Evolutionary conservation across 2,888 invertebrate genomes (phyloP).

Genomic region (Lepeophtheirus nordmannii): DNA sequence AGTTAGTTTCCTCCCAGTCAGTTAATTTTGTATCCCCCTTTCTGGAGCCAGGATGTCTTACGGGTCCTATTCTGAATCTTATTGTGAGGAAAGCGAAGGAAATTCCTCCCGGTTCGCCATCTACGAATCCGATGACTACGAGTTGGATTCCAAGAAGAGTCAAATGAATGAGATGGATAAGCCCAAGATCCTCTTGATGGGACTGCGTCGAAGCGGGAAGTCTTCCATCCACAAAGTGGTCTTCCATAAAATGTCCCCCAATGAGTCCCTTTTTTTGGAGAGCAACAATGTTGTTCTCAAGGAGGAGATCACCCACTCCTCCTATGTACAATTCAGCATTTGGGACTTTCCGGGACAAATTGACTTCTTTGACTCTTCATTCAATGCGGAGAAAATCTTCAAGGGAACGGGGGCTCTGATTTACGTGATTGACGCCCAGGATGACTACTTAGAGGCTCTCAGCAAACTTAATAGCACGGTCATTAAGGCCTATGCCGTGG

Average conservation of each 20-base stretch:
- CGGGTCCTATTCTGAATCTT: background rate
- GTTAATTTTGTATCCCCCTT: background rate
- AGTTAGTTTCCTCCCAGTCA: background rate
- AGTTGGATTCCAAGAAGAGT: background rate
- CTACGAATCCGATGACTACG: background rate
- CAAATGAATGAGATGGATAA: background rate
- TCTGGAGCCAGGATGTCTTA: background rate
- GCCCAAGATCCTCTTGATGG: slow-evolving; percentile 86
- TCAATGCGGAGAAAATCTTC: slow-evolving; percentile 90
- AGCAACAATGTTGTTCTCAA: slow-evolving; percentile 96
- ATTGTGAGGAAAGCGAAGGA: background rate
- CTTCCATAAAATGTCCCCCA: slow-evolving; percentile 99
- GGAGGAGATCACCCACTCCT: slow-evolving; percentile 88
- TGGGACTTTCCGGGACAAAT: slow-evolving; percentile 98
- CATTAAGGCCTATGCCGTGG: slow-evolving; percentile 84
- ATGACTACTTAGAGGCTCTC: slow-evolving; percentile 92
- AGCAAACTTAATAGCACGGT: slow-evolving; percentile 82
- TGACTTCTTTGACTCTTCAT: slow-evolving; percentile 88
- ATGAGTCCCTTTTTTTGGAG: slow-evolving; percentile 94
- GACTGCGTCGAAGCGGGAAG: slow-evolving; percentile 83
- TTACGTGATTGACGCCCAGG: slow-evolving; percentile 98
- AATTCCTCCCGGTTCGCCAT: background rate
- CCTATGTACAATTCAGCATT: slow-evolving; percentile 98
- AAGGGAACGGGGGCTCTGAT: slow-evolving; percentile 92
- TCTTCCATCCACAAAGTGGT: slow-evolving; percentile 99